Percentiles rank a stretch among this genome's conserved stretches.
phyloP scores from a whole-genome alignment of 2,797 vertebrate genomes.

The Antrozous pallidus region DNA sequence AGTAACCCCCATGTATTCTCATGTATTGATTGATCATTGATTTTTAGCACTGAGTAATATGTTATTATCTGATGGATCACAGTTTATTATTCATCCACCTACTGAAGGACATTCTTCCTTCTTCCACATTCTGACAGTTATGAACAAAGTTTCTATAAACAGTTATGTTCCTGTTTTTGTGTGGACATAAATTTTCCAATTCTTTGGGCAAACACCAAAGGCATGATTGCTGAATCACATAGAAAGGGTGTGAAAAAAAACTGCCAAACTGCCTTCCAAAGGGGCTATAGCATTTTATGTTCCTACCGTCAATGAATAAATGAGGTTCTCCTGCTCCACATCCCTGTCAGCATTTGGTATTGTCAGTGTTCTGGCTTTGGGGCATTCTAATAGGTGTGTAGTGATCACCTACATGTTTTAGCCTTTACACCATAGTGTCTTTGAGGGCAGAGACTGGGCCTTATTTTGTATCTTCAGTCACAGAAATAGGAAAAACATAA shows the following conservation, averaged over 20 bases:
- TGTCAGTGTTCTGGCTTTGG: background rate
- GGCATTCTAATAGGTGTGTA: background rate
- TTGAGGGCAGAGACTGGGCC: too few relatives aligned
- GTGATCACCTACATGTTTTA: background rate
- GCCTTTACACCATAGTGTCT: background rate
- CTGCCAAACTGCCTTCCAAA: background rate
- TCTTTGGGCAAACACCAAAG: background rate
- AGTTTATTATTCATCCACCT: background rate
- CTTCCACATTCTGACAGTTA: background rate
- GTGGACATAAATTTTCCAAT: background rate
- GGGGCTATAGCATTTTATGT: background rate
- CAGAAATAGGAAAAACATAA: background rate
- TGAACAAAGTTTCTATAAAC: background rate
- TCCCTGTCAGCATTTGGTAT: background rate
- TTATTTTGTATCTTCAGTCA: background rate
- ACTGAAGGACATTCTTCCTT: background rate
- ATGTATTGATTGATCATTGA: background rate
- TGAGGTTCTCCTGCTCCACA: background rate
- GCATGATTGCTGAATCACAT: background rate
- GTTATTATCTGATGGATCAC: background rate
- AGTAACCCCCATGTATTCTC: background rate
- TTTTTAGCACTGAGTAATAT: background rate
- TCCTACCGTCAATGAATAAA: background rate
- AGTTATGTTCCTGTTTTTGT: background rate
- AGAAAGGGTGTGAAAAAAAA: background rate